These are phyloP conservation scores for Sanderia malayensis DNA, from an alignment of 30 jellyfish, hydroid and myxozoan genomes.

Conservation along the genomic window DNA sequence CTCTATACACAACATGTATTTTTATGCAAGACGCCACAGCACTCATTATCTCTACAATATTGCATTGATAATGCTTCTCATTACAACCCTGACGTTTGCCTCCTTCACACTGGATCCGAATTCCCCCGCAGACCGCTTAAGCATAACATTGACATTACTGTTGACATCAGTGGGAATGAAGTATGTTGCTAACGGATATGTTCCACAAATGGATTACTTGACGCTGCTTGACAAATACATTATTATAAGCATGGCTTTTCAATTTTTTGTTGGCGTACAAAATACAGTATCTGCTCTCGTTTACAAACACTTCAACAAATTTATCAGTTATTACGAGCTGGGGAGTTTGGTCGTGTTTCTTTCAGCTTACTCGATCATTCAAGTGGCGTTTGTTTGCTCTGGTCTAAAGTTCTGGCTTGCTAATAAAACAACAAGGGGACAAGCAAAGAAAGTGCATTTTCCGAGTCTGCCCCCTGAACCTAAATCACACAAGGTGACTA, in stretches of 20 bases:
- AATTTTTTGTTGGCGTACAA: conserved; percentile 8
- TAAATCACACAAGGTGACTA: too few relatives aligned
- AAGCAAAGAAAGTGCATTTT: too few relatives aligned
- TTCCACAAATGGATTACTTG: conserved; percentile 24
- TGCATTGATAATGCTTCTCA: conserved; percentile 15
- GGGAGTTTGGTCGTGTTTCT: conserved; percentile 8
- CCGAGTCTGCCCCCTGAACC: too few relatives aligned
- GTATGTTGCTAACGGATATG: conserved; percentile 6
- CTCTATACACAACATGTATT: conserved; percentile 10
- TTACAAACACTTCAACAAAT: neutral
- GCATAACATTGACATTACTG: conserved; percentile 5
- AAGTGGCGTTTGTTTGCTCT: conserved; percentile 6
- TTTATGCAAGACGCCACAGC: conserved; percentile 17
- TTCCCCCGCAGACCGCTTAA: conserved; percentile 20
- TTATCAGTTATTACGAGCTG: conserved; percentile 1
- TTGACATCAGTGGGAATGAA: conserved; percentile 25
- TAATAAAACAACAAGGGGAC: too few relatives aligned
- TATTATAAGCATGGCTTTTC: conserved; percentile 19
- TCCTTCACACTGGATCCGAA: conserved; percentile 8
- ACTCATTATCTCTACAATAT: conserved; percentile 22
- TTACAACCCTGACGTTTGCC: conserved; percentile 18
- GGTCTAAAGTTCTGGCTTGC: too few relatives aligned
- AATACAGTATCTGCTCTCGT: conserved; percentile 4
- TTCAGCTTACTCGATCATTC: neutral
- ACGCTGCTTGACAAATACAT: conserved; percentile 16